Conservation (phyloP, 2,888 invertebrate genomes). For the Pseudeuparius sepicola region DNA sequence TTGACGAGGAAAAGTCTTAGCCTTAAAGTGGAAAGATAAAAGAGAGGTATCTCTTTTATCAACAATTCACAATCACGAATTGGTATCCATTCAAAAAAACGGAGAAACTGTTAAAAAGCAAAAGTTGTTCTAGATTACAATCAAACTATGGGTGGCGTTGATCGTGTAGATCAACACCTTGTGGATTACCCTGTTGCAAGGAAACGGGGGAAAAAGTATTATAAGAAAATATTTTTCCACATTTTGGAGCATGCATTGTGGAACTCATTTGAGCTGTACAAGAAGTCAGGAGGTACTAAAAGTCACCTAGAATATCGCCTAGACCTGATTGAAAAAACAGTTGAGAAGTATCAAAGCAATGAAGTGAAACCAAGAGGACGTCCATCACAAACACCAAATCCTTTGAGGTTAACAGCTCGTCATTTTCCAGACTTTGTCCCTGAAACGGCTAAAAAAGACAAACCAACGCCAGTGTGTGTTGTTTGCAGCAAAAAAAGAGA, state of each 20-base stretch:
- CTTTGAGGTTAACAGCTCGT: conserved; percentile 16
- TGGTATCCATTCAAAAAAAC: conserved; percentile 2
- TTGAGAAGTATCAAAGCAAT: conserved; percentile 12
- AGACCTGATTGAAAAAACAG: no score
- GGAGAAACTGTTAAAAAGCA: conserved; percentile 9
- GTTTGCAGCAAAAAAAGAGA: conserved; percentile 5
- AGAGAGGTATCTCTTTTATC: conserved; percentile 13
- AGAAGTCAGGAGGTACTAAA: no score
- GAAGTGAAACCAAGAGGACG: conserved; percentile 7
- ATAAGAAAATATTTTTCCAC: conserved; percentile 25
- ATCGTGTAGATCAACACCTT: conserved; percentile 25
- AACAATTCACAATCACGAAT: conserved; percentile 17
- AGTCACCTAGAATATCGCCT: no score
- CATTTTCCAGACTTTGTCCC: conserved; percentile 20
- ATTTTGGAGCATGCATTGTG: no score
- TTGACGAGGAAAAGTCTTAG: conserved; percentile 19
- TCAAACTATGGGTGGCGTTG: conserved; percentile 27
- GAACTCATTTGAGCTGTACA: no score
- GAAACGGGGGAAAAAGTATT: conserved; percentile 24
- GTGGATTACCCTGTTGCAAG: conserved; percentile 17
- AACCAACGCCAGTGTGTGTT: conserved; percentile 8
- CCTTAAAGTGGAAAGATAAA: conserved; percentile 20
- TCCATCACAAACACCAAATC: conserved; percentile 6
- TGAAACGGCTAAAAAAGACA: conserved; percentile 17
- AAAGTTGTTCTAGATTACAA: conserved; percentile 25